phyloP scores from a whole-genome alignment of 1,140 invertebrate species.

The Vollenhovia emeryi region DNA sequence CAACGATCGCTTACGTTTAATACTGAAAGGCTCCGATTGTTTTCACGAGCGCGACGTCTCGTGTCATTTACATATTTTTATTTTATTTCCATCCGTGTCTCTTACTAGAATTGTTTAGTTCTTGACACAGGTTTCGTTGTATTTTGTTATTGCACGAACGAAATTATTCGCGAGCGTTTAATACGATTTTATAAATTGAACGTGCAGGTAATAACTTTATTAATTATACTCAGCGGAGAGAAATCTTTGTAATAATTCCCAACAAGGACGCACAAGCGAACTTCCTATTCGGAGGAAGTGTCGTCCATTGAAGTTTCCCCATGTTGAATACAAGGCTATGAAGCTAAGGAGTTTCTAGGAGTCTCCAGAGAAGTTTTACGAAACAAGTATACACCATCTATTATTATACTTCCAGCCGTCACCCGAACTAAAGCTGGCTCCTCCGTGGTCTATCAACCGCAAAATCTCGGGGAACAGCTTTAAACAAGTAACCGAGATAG shows the following conservation, averaged over 20 bases:
- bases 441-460: background rate
- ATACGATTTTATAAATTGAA: background rate
- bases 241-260: slow-evolving; percentile 16
- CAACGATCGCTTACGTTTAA: background rate
- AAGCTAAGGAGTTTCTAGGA: background rate
- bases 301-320: slow-evolving; percentile 44
- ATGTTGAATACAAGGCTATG: slow-evolving; percentile 1
- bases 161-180: background rate
- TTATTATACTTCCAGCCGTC: background rate
- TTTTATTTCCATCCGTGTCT: background rate
- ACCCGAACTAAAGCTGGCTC: background rate
- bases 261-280: background rate
- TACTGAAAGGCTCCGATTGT: background rate
- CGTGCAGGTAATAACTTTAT: background rate
- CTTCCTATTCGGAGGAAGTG: background rate
- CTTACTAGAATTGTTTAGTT: background rate
- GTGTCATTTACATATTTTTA: background rate
- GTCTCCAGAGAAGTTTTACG: background rate
- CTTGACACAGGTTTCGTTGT: background rate
- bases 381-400: background rate
- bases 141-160: background rate
- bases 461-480: slow-evolving; percentile 14
- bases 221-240: background rate
- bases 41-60: background rate
- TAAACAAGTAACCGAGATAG: background rate